These are phyloP conservation scores for Otolemur crassicaudatus DNA, from an alignment of 2,797 vertebrate species.

Conservation along the genomic window DNA sequence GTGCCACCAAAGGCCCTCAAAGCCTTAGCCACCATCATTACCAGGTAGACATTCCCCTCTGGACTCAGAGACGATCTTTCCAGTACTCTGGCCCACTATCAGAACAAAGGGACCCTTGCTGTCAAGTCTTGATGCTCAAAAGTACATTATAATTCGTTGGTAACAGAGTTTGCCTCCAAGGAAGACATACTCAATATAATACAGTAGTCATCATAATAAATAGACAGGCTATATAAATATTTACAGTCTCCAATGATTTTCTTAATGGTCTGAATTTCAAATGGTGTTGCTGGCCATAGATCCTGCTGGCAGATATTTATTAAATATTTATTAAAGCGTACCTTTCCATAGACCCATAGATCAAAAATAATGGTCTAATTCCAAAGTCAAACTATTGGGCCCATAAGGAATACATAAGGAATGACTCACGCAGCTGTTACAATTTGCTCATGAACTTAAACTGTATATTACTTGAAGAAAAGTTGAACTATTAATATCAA, in stretches of 20 bases:
- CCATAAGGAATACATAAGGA: neutral
- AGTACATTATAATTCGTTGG: neutral
- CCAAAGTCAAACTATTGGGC: neutral
- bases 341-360: neutral
- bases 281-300: neutral
- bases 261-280: neutral
- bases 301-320: neutral
- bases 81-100: neutral
- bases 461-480: neutral
- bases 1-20: neutral
- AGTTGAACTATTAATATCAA: neutral
- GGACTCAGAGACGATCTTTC: neutral
- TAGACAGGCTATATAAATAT: neutral
- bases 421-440: neutral
- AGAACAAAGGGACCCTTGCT: neutral
- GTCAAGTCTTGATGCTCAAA: neutral
- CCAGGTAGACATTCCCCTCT: neutral
- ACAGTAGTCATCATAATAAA: neutral
- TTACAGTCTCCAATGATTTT: neutral
- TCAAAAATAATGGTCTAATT: neutral
- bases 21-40: neutral
- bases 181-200: neutral
- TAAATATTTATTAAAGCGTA: neutral
- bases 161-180: neutral
- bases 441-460: neutral